Evolutionary conservation across 64 coral and sea anemone genomes (phyloP).

Genomic region (Acropora tenuis): DNA sequence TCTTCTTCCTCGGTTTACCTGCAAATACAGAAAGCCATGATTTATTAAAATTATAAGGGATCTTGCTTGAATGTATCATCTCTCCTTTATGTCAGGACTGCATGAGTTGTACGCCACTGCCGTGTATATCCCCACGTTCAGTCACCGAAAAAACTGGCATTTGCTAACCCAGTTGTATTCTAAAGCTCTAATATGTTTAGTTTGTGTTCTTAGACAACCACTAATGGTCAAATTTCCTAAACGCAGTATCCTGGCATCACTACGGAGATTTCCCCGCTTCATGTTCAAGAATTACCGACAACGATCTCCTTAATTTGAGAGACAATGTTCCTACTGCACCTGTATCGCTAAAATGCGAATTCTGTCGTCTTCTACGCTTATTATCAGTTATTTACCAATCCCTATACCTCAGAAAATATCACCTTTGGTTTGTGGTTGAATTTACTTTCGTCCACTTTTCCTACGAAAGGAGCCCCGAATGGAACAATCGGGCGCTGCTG

Average conservation of each 20-base stretch:
- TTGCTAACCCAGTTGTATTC: too few relatives aligned
- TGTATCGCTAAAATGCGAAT: neutral
- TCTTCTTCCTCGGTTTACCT: slow-evolving; percentile 22
- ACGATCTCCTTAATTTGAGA: neutral
- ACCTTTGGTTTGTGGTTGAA: slow-evolving; percentile 45
- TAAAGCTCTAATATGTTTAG: too few relatives aligned
- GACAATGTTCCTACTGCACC: neutral
- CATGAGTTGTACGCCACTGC: neutral
- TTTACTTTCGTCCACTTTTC: slow-evolving; percentile 49
- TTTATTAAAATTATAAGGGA: neutral
- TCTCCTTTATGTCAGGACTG: neutral
- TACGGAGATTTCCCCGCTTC: too few relatives aligned
- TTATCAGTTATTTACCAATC: neutral
- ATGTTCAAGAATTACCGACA: neutral
- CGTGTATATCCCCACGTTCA: neutral
- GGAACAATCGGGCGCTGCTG: slow-evolving; percentile 24
- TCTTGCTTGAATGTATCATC: neutral
- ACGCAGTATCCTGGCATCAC: too few relatives aligned
- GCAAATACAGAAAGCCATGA: neutral
- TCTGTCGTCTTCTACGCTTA: neutral
- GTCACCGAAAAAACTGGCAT: neutral
- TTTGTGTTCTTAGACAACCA: too few relatives aligned
- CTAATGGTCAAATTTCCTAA: too few relatives aligned
- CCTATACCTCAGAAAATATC: neutral
- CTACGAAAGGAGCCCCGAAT: slow-evolving; percentile 20